phyloP scores from a whole-genome alignment of 2,888 invertebrate species.

The Dolichomitus sp. region DNA sequence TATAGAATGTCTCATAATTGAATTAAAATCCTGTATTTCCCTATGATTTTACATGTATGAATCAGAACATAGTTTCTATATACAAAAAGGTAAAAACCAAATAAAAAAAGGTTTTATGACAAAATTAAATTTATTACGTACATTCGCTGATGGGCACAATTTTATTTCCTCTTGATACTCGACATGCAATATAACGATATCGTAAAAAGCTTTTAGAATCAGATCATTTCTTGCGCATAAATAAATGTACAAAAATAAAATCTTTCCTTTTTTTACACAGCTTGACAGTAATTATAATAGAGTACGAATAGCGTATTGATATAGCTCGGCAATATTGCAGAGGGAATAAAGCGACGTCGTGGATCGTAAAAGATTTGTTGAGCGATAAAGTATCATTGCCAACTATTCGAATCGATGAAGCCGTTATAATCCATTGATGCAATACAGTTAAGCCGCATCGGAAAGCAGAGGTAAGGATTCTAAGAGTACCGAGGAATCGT shows the following conservation, averaged over 20 bases:
- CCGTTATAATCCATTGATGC: conserved; percentile 16
- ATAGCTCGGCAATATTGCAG: not conserved
- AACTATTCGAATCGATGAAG: not conserved
- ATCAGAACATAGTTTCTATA: too few species aligned
- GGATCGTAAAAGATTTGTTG: not conserved
- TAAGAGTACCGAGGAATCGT: not conserved
- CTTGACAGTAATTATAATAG: not conserved
- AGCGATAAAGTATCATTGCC: not conserved
- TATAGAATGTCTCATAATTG: too few species aligned
- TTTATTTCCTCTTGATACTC: not conserved
- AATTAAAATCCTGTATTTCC: too few species aligned
- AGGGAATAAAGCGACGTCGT: not conserved
- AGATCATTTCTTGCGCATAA: not conserved
- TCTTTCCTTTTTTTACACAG: not conserved
- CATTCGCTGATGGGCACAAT: not conserved
- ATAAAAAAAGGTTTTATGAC: not conserved
- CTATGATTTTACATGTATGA: too few species aligned
- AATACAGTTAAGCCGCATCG: not conserved
- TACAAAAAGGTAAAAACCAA: too few species aligned
- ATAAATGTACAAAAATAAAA: not conserved
- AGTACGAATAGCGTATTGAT: not conserved
- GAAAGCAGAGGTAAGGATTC: not conserved
- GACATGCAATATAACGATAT: not conserved
- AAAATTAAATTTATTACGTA: too few species aligned
- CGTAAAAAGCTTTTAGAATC: not conserved